Percentiles rank a stretch among this genome's conserved stretches.
Evolutionary conservation across 2,888 invertebrate species (phyloP).

Genomic region (Rhagonycha lutea): DNA sequence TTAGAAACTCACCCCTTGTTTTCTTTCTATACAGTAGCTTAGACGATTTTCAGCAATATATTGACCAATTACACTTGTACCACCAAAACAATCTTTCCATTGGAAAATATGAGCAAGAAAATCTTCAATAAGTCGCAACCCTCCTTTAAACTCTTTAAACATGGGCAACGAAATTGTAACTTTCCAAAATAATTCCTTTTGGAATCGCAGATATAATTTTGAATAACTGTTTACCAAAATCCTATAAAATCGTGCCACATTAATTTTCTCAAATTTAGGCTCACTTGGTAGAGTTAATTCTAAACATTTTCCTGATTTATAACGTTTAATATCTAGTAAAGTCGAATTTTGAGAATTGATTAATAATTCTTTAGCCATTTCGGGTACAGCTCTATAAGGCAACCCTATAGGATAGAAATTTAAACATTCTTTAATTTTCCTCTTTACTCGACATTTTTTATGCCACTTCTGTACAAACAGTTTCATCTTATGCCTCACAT

Average conservation of each 20-base stretch:
- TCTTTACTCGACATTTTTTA: constrained; percentile 48
- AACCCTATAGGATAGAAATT: constrained; percentile 62
- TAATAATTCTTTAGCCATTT: constrained; percentile 55
- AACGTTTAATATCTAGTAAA: constrained; percentile 57
- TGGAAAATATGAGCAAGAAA: constrained; percentile 38
- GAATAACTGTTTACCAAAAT: constrained; percentile 40
- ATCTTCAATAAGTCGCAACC: constrained; percentile 31
- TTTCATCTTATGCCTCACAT: constrained; percentile 47
- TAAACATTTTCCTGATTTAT: constrained; percentile 53
- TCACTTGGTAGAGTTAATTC: constrained; percentile 36
- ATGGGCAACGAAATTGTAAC: constrained; percentile 63
- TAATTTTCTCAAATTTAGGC: constrained; percentile 36
- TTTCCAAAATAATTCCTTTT: constrained; percentile 63
- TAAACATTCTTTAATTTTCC: constrained; percentile 58
- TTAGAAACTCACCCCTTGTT: constrained; percentile 33
- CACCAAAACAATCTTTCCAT: constrained; percentile 47
- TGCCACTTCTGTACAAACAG: constrained; percentile 58
- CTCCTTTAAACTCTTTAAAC: constrained; percentile 52
- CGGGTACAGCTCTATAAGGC: constrained; percentile 50
- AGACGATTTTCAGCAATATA: constrained; percentile 31
- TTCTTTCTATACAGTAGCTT: constrained; percentile 48
- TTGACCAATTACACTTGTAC: constrained; percentile 44
- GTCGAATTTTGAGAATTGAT: constrained; percentile 54
- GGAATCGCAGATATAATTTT: constrained; percentile 37
- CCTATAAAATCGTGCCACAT: constrained; percentile 41